A percentile compares a stretch with the other conserved stretches of the same genome.
phyloP scores from a whole-genome alignment of 2,888 invertebrate genomes.

The Junonia oenone region DNA sequence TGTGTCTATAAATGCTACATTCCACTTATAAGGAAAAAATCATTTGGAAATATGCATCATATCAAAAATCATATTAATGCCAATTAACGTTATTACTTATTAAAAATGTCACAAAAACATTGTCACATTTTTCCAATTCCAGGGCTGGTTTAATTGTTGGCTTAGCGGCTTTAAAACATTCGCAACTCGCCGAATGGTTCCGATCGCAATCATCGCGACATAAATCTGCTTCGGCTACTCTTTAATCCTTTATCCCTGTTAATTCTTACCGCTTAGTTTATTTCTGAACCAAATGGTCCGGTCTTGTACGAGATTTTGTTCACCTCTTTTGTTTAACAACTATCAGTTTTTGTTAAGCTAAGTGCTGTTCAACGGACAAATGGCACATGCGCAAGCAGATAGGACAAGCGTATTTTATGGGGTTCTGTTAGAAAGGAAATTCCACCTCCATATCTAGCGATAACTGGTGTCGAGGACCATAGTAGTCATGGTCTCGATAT shows the following conservation, averaged over 20 bases:
- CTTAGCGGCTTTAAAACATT: conserved; percentile 43
- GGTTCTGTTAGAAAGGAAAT: conserved; percentile 43
- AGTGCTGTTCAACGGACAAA: conserved; percentile 74
- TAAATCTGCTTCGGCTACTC: conserved; percentile 79
- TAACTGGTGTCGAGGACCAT: conserved; percentile 32
- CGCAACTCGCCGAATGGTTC: conserved; percentile 63
- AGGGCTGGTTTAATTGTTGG: conserved; percentile 31
- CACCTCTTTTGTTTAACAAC: conserved; percentile 73
- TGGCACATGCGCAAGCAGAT: conserved; percentile 61
- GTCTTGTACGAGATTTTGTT: conserved; percentile 70
- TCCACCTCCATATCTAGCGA: conserved; percentile 39
- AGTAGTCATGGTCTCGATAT: conserved; percentile 30
- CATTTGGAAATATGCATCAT: not conserved
- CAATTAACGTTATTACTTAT: not conserved
- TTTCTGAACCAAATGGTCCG: conserved; percentile 70
- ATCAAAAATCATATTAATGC: not conserved
- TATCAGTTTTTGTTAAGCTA: conserved; percentile 79
- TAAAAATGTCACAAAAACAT: not conserved
- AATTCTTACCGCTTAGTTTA: conserved; percentile 79
- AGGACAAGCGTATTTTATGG: conserved; percentile 56
- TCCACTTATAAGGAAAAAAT: not conserved
- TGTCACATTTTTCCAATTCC: conserved; percentile 23
- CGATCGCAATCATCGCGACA: conserved; percentile 75
- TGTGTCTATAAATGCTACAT: conserved; percentile 15
- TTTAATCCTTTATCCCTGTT: conserved; percentile 78